A percentile compares a stretch with the other conserved stretches of the same genome.
These are phyloP conservation scores for Chiloscyllium punctatum DNA, from an alignment of 2,797 vertebrate species.

Conservation along the genomic window DNA sequence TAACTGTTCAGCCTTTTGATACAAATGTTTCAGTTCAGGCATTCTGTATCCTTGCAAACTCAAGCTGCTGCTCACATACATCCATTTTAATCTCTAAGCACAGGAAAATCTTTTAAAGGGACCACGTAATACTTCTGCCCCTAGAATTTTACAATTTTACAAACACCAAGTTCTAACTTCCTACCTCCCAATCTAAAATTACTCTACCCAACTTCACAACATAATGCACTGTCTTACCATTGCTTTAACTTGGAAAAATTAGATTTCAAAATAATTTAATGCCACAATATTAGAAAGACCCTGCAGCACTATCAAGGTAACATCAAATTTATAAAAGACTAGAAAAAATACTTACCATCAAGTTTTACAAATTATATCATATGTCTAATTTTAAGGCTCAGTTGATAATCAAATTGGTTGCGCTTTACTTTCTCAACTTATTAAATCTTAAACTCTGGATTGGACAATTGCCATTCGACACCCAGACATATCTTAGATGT, in stretches of 20 bases:
- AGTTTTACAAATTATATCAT: not conserved
- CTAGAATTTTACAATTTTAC: no score
- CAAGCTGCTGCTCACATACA: no score
- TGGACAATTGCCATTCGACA: not conserved
- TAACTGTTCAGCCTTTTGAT: no score
- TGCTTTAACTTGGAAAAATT: conserved; percentile 15
- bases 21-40: no score
- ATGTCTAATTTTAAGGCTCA: not conserved
- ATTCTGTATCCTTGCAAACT: no score
- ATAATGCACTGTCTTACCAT: not conserved
- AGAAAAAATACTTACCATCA: not conserved
- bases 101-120: no score
- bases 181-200: no score
- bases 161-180: no score
- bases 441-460: not conserved
- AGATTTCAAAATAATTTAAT: not conserved
- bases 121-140: no score
- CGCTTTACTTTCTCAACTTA: not conserved
- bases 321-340: not conserved
- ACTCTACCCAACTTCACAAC: no score
- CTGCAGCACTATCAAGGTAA: not conserved
- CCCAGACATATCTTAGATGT: not conserved
- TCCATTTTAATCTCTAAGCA: no score
- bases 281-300: not conserved
- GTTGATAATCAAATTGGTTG: not conserved